These are phyloP conservation scores for Bacillus rossius DNA, from an alignment of 1,140 invertebrate genomes.

Conservation along the genomic window DNA sequence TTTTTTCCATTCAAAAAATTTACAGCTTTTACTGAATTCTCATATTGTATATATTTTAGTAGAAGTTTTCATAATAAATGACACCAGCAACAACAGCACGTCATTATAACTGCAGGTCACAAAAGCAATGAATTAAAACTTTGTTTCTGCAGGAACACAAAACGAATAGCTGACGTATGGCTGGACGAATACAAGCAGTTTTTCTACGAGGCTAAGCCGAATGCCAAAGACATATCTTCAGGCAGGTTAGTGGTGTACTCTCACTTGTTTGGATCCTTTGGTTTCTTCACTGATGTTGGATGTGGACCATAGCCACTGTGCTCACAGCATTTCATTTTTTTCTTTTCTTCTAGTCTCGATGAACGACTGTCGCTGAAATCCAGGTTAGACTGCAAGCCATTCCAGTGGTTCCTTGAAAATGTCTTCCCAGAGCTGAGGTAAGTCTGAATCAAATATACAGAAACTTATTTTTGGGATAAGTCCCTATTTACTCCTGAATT, in stretches of 20 bases:
- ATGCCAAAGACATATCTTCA: conserved; percentile 10
- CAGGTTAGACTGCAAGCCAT: conserved; percentile 73
- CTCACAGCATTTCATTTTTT: too few relatives aligned
- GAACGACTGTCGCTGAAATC: conserved; percentile 63
- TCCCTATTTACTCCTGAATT: too few relatives aligned
- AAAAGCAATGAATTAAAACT: too few relatives aligned
- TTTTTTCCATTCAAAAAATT: too few relatives aligned
- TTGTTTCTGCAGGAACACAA: conserved; percentile 30
- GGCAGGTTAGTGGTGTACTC: conserved; percentile 12
- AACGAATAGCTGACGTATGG: conserved; percentile 44
- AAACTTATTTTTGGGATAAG: not conserved
- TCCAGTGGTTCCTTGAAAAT: conserved; percentile 92
- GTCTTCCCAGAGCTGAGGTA: conserved; percentile 74
- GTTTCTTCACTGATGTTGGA: too few relatives aligned
- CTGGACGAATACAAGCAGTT: conserved; percentile 40
- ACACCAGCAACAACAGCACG: too few relatives aligned
- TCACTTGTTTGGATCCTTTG: too few relatives aligned
- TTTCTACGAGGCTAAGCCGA: conserved; percentile 31
- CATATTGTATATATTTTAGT: too few relatives aligned
- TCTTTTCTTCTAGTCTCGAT: conserved; percentile 10
- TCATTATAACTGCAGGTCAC: too few relatives aligned
- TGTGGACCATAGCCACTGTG: too few relatives aligned
- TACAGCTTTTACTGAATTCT: too few relatives aligned
- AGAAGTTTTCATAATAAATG: too few relatives aligned
- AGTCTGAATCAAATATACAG: not conserved